Evolutionary conservation across 92 coral and sea anemone genomes (phyloP).

Genomic region (Umimayanthus chanpuru): DNA sequence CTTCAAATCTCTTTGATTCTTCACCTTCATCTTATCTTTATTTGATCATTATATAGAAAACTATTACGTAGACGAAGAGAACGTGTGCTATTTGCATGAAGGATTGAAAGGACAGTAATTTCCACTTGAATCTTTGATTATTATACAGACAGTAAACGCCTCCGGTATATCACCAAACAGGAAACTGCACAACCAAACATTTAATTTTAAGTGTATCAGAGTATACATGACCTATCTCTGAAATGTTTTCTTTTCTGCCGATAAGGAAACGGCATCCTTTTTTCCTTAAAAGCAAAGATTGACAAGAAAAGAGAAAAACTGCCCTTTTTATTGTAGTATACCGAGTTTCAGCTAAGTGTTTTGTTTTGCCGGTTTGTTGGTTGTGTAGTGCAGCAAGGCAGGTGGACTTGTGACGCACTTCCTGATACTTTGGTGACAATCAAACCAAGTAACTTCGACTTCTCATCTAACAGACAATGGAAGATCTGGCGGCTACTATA

Average conservation of each 20-base stretch:
- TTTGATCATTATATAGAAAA: no score
- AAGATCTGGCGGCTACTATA: neutral
- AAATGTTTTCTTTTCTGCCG: neutral
- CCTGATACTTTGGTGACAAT: neutral
- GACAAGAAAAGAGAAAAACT: neutral
- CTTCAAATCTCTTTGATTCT: neutral
- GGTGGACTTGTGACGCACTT: neutral
- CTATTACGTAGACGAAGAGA: neutral
- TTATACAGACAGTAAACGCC: conserved; percentile 14
- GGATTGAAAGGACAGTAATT: neutral
- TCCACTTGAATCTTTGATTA: neutral
- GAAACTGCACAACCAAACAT: conserved; percentile 5
- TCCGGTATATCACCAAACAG: conserved; percentile 7
- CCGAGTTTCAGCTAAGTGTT: neutral
- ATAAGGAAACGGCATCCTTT: neutral
- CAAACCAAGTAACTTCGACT: neutral
- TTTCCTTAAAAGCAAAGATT: no score
- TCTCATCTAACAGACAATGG: neutral
- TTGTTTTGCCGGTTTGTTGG: neutral
- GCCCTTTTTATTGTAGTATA: neutral
- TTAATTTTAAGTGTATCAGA: neutral
- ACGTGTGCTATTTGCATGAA: neutral
- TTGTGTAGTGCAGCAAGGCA: neutral
- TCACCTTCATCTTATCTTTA: no score
- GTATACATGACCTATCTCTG: neutral